Evolutionary conservation across 2,113 vertebrate genomes (phyloP).

Genomic region (Gambusia holbrooki): DNA sequence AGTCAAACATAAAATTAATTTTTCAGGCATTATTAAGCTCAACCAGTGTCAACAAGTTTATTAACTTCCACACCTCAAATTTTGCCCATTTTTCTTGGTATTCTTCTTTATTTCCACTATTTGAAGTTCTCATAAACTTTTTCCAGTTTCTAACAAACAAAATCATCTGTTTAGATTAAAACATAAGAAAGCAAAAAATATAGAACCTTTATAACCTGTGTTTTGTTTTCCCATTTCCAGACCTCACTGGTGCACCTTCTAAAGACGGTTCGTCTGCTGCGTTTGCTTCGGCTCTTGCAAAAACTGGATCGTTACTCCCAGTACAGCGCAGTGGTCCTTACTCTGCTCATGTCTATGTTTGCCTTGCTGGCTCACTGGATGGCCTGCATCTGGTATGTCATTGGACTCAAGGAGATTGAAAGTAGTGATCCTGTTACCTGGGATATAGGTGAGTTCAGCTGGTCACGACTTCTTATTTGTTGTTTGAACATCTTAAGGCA

Average conservation of each 20-base stretch:
- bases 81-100: background rate
- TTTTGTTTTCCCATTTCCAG: slow-evolving; percentile 52
- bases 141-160: background rate
- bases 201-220: background rate
- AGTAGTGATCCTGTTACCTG: slow-evolving; percentile 89
- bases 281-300: slow-evolving; percentile 88
- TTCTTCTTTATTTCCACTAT: background rate
- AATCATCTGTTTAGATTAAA: slow-evolving; percentile 12
- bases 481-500: slow-evolving; percentile 1
- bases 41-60: background rate
- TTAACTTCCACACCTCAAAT: background rate
- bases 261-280: slow-evolving; percentile 88
- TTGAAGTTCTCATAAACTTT: slow-evolving; percentile 10
- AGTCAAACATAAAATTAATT: background rate
- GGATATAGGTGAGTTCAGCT: slow-evolving; percentile 90
- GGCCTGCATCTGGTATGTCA: slow-evolving; percentile 92
- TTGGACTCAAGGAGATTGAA: slow-evolving; percentile 87
- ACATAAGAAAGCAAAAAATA: background rate
- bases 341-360: slow-evolving; percentile 91
- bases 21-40: background rate
- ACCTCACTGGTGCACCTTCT: slow-evolving; percentile 86
- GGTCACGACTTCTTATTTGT: background rate
- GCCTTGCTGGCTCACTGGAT: slow-evolving; percentile 92
- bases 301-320: slow-evolving; percentile 92
- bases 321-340: slow-evolving; percentile 92